phyloP scores from a whole-genome alignment of 2,113 vertebrate species.

The Heterotilapia buettikoferi region DNA sequence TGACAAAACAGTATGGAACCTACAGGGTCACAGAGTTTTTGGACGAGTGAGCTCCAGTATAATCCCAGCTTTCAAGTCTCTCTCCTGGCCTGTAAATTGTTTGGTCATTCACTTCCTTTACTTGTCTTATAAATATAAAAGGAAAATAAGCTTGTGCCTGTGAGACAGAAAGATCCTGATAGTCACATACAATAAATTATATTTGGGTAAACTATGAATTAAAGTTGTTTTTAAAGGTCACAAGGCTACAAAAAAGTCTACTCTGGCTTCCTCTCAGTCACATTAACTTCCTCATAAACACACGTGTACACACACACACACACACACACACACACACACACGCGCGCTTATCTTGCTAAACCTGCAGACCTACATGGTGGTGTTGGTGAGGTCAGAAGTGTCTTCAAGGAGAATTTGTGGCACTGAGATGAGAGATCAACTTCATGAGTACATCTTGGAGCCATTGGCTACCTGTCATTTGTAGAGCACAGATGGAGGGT shows the following conservation, averaged over 20 bases:
- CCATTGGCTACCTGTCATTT: slow-evolving; percentile 45
- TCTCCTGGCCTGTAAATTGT: not conserved
- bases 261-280: not conserved
- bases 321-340: not conserved
- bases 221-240: slow-evolving; percentile 40
- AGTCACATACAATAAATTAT: slow-evolving; percentile 35
- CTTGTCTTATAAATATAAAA: not conserved
- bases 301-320: not conserved
- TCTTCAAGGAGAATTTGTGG: slow-evolving; percentile 35
- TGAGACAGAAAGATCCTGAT: slow-evolving; percentile 2
- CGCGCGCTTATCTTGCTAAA: not conserved
- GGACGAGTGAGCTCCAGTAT: not conserved
- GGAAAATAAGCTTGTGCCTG: not conserved
- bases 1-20: not conserved
- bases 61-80: not conserved
- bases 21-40: not conserved
- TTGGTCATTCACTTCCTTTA: not conserved
- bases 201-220: slow-evolving; percentile 34
- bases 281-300: not conserved
- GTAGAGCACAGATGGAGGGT: slow-evolving; percentile 23
- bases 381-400: slow-evolving; percentile 45
- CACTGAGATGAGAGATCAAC: slow-evolving; percentile 30
- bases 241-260: slow-evolving; percentile 14
- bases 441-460: slow-evolving; percentile 61
- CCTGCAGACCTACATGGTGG: not conserved